Base-by-base conservation (phyloP, 2,888 invertebrate species). In the Thymelicus sylvestris region DNA sequence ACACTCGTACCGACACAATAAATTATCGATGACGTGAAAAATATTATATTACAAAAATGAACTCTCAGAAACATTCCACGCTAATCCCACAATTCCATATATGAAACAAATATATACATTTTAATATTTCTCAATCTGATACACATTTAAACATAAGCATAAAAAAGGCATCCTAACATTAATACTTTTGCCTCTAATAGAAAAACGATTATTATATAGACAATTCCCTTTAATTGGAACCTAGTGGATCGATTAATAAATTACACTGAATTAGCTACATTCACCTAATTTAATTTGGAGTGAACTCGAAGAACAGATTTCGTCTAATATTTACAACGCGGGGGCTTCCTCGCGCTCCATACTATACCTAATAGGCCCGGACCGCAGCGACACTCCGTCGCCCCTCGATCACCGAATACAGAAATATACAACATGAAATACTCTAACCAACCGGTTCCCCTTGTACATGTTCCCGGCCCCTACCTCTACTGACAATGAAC, bases 201-300 rank as follows among this genome's bases (percentile, higher is more conserved):
- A 57, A 68, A 57, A 63, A 38, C 6, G 57, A 63, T 57, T 68
- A 68, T 13, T n/a, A 12, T 12, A 47, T 44, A 63, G 44, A 68
- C 57, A 68, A 68, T 68, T 68, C 68, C 68, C 47, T 57, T 57
- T 44, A 57, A 55, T 68, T 63, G 55, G 31, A 57, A 44, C 68
- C 63, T 68, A 68, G 57, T 41, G 57, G n/a, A 68, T 44, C 10
- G 44, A 44, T 38, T 63, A 57, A 31, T 57, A 57, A 57, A 13
- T 38, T 63, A 68, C 55, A 44, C 55, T 66, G 63, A 72, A 66
- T 72, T 63, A 44, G 48, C 68, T 72, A 68, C 52, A 19, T 31
- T 31, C 38, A 57, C 52, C 41, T 67, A 48, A 44, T 52, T n/a
- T 24, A 44, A 10, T 39, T 61, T 13, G 41, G n/a, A 19, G 52